These are phyloP conservation scores for Crocidura indochinensis DNA, from an alignment of 2,797 vertebrate genomes.

Conservation along the genomic window DNA sequence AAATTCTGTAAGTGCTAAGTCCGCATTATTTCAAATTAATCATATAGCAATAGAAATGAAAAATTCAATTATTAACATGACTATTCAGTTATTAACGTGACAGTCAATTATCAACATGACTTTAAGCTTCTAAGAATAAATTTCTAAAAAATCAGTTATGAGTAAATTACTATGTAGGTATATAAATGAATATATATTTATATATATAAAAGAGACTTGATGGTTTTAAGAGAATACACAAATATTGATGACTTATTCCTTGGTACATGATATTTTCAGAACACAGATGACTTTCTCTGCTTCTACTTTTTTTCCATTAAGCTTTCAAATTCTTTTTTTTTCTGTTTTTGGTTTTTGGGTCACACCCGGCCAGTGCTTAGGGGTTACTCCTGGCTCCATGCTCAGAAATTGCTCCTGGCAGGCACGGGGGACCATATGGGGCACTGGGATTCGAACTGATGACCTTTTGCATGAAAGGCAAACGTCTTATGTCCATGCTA, in stretches of 20 bases:
- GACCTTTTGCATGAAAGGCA: no score
- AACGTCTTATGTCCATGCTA: no score
- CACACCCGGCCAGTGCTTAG: no score
- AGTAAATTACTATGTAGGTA: background rate
- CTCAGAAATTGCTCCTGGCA: no score
- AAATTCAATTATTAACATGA: no score
- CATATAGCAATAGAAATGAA: background rate
- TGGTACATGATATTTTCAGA: background rate
- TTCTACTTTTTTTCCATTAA: background rate
- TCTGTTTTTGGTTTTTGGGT: no score
- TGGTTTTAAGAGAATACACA: no score
- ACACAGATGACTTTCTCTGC: background rate
- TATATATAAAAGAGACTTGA: background rate
- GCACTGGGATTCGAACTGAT: no score
- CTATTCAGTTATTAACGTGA: no score
- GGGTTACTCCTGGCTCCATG: no score
- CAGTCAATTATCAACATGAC: background rate
- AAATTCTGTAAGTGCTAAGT: background rate
- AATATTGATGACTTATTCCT: background rate
- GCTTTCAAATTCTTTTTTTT: no score
- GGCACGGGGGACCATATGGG: no score
- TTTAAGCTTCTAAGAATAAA: conserved; percentile 18
- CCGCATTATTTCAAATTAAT: background rate
- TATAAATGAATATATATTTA: background rate
- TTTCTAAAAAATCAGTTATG: background rate